Evolutionary conservation across 2,888 invertebrate genomes (phyloP), one percentile per base, ranked within the genome.

Genomic region (Drosophila borealis): DNA sequence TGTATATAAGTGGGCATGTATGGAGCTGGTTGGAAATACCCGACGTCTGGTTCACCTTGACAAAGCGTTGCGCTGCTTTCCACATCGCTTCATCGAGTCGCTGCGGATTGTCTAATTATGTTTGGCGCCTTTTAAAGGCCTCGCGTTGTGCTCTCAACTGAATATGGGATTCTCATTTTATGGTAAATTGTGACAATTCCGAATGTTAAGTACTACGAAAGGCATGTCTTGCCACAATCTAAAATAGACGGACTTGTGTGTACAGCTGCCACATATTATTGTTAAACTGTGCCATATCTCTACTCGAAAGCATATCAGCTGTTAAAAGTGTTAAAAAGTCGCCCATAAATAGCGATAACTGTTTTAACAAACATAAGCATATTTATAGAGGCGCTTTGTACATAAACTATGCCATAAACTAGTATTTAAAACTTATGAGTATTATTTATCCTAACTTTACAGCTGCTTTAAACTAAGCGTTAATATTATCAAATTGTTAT

Each of bases 51-150:
- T 78, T 78, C 19, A 71, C 77, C 77, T 78, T 78, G 78, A 63
- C 74, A 74, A 67, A 67, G 48, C 59, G 48, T 29, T 59, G 51
- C 61, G 55, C 48, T 54, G 69, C 74, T 80, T 80, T 80, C 61
- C 83, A 85, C 86, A 78, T 71, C 61, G 60, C 56, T 78, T 66
- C 79, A 73, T 61, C 53, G 55, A 46, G 44, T 50, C 66, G 66
- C 45, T 56, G 37, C 45, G 59, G 54, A 45, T 49, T 45, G 70
- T 61, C 64, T 59, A 37, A 65, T 70, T 63, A 60, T 63, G 56
- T 53, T 67, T 50, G 37, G 17, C 41, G 61, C 37, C 34, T 63
- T 72, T 68, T 61, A 37, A 55, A 72, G 61, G n/a, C 51, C 49
- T 48, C 48, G 17, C 17, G 29, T 42, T 45, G 36, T 70, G 57